Percentiles rank a stretch among this genome's conserved stretches.
These are phyloP conservation scores for Crotalus tigris DNA, from an alignment of 2,113 vertebrate species.

Conservation along the genomic window DNA sequence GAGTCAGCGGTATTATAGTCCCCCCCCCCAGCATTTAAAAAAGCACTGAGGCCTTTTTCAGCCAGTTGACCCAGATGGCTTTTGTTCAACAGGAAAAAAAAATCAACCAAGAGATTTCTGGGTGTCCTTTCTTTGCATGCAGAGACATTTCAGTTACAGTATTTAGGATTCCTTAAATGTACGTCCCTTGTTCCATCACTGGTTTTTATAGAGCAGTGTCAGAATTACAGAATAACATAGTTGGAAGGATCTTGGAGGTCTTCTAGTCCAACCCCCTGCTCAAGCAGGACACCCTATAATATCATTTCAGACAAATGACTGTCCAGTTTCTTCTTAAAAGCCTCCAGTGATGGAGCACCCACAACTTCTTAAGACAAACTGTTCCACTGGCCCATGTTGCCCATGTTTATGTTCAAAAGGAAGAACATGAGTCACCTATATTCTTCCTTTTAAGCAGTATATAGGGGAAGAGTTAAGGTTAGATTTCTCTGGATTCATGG, in stretches of 20 bases:
- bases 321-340: background rate
- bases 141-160: fast-evolving
- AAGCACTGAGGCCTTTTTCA: background rate
- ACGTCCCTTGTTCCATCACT: background rate
- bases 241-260: background rate
- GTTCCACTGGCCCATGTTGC: too few relatives aligned
- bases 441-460: background rate
- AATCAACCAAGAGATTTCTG: background rate
- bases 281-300: background rate
- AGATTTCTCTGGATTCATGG: background rate
- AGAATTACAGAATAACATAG: background rate
- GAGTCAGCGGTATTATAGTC: background rate
- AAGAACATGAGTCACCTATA: background rate
- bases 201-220: background rate
- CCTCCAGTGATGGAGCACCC: too few relatives aligned
- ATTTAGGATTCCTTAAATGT: background rate
- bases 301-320: background rate
- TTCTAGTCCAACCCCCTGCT: background rate
- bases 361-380: too few relatives aligned
- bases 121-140: background rate
- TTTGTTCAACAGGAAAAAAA: background rate
- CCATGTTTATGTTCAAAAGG: too few relatives aligned
- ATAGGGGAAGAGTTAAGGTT: background rate
- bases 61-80: background rate
- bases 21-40: background rate